Evolutionary conservation across 2,113 vertebrate species (phyloP), one percentile per base, ranked within the genome.

Genomic region (Origma solitaria): DNA sequence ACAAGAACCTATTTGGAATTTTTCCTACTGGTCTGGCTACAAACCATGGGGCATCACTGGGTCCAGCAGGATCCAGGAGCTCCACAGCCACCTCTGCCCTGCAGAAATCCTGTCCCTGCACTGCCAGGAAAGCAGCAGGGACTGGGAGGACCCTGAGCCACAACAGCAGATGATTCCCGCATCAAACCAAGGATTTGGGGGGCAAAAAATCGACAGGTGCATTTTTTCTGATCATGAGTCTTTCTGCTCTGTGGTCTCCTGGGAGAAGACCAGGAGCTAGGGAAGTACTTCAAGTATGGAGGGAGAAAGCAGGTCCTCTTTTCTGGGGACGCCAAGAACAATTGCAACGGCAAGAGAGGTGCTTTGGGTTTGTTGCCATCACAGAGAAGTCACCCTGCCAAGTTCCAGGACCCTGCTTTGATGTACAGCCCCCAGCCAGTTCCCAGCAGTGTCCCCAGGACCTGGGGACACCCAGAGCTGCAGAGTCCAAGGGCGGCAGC

Each of bases 91-190:
- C 30, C 23, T 44, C 83, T 77, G 68, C 58, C 25, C 28, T 10
- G 2, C 44, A 88, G 40, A 80, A 80, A 72, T 9, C 44, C 38
- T 2, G 1, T 56, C 40, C 49, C 33, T 72, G 23, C 30, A 5
- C 33, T 47, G 28, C 30, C 33, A 61, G 33, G 19, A 68, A 79
- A 76, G 23, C 0, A 0, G 35, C 0, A 0, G 49, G 33, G 16
- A 35, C 30, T 21, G 17, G 10, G 30, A 54, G 18, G 15, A 64
- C 44, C 35, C 61, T 64, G n/a, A 87, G 37, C 19, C 53, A 76
- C 61, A 51, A 4, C 35, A 1, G 0, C 27, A 42, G 40, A 31
- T 0, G 2, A 84, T n/a, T 84, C 24, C 47, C 8, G 11, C n/a
- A 42, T 21, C 47, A 50, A 68, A 66, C 8, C 9, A 79, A 58